Percentiles rank a stretch among this genome's conserved stretches.
Conservation (phyloP, 2,888 invertebrate species). For the Dynastes tityus region DNA sequence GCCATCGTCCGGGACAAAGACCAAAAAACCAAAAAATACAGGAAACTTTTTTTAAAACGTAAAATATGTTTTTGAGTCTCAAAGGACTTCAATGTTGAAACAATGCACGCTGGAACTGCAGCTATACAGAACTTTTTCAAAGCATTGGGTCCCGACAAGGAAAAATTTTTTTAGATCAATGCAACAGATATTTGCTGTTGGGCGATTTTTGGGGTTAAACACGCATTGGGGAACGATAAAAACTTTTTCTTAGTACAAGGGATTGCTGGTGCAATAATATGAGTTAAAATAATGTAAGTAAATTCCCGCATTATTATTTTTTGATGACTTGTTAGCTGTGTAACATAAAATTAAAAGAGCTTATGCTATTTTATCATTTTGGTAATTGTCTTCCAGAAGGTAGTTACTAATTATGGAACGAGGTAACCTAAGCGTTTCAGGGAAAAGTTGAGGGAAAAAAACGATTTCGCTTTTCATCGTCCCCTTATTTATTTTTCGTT, state of each 20-base stretch:
- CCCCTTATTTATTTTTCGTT: too few relatives aligned
- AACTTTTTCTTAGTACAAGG: constrained; percentile 51
- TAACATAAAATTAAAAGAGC: too few relatives aligned
- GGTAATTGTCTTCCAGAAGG: too few relatives aligned
- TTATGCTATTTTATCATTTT: too few relatives aligned
- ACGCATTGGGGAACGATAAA: background rate
- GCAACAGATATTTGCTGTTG: background rate
- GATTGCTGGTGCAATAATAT: constrained; percentile 56
- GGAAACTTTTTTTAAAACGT: constrained; percentile 6
- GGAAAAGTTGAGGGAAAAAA: too few relatives aligned
- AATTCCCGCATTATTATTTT: background rate
- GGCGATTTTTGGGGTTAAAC: background rate
- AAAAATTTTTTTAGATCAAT: constrained; percentile 26
- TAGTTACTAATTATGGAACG: too few relatives aligned
- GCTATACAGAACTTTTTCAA: constrained; percentile 16
- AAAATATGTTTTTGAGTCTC: background rate
- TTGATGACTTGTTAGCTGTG: too few relatives aligned
- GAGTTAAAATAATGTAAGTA: constrained; percentile 51
- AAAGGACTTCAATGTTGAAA: background rate
- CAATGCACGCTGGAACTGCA: background rate
- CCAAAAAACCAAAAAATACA: constrained; percentile 56
- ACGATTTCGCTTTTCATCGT: too few relatives aligned
- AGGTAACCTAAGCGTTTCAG: too few relatives aligned
- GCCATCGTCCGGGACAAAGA: constrained; percentile 62
- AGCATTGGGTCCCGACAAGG: constrained; percentile 23